Evolutionary conservation across 2,797 vertebrate species (phyloP).

Genomic region (Squalus acanthias): DNA sequence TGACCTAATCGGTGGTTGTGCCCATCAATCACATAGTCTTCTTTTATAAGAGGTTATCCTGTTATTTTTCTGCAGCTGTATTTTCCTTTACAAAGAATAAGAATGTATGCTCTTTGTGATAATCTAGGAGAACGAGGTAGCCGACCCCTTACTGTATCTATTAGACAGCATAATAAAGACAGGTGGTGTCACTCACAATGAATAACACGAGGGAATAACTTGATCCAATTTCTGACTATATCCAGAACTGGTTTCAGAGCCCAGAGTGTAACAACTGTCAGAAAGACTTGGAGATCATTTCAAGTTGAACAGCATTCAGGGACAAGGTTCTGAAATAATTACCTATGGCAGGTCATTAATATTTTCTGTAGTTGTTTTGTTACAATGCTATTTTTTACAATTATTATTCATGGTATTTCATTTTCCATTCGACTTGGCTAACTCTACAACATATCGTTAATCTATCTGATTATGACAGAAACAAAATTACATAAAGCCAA

Average conservation of each 20-base stretch:
- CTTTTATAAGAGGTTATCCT: neutral
- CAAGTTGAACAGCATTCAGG: neutral
- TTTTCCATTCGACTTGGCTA: neutral
- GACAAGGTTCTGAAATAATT: neutral
- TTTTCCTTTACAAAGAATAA: neutral
- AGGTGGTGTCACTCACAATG: neutral
- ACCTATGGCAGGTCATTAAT: neutral
- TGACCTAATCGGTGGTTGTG: neutral
- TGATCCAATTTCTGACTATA: constrained; percentile 1
- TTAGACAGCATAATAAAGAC: neutral
- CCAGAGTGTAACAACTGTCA: neutral
- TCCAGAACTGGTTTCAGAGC: neutral
- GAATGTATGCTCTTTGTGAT: too few relatives aligned
- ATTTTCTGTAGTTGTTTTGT: neutral
- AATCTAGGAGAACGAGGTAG: neutral
- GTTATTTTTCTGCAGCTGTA: neutral
- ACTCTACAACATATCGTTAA: neutral
- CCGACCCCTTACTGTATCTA: neutral
- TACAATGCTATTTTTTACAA: neutral
- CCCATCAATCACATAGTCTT: neutral
- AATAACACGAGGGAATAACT: neutral
- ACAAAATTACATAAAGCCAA: neutral
- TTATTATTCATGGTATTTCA: neutral
- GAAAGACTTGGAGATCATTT: neutral
- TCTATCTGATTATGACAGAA: neutral